Conservation (phyloP, 2,113 vertebrate species). For the Camelus dromedarius region DNA sequence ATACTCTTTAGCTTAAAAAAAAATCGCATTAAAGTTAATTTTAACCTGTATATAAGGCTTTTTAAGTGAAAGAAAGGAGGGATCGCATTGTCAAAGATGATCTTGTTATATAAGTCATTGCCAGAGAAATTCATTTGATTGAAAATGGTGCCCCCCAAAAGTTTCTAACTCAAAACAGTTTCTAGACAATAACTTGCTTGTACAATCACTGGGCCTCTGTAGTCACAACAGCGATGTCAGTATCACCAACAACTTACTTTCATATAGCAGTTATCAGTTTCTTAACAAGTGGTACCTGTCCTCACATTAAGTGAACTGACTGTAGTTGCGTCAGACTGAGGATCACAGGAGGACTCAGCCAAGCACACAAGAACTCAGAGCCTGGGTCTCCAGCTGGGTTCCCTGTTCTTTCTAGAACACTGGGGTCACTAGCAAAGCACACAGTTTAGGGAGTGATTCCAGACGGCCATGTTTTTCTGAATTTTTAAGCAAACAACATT, state of each 20-base stretch:
- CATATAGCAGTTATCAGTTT: background rate
- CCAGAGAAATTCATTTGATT: background rate
- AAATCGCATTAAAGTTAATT: background rate
- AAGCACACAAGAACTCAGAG: background rate
- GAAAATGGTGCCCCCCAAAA: background rate
- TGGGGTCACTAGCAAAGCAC: background rate
- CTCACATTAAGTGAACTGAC: background rate
- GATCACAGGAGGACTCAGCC: background rate
- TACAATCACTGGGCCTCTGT: background rate
- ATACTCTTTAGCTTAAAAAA: background rate
- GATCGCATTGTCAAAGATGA: background rate
- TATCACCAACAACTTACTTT: background rate
- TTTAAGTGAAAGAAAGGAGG: background rate
- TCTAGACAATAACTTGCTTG: background rate
- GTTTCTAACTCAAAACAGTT: background rate
- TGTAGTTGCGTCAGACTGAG: background rate
- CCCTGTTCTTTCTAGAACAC: rapidly evolving
- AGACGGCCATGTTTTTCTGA: slow-evolving; percentile 62
- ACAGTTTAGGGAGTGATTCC: slow-evolving; percentile 17
- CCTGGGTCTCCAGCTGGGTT: too few species aligned
- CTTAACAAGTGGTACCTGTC: background rate
- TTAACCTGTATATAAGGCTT: background rate
- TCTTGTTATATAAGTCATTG: background rate
- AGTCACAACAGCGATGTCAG: background rate
- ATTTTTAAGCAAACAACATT: slow-evolving; percentile 76